These are phyloP conservation scores for Ailurus styani DNA, from an alignment of 2,113 vertebrate species.

Conservation along the genomic window DNA sequence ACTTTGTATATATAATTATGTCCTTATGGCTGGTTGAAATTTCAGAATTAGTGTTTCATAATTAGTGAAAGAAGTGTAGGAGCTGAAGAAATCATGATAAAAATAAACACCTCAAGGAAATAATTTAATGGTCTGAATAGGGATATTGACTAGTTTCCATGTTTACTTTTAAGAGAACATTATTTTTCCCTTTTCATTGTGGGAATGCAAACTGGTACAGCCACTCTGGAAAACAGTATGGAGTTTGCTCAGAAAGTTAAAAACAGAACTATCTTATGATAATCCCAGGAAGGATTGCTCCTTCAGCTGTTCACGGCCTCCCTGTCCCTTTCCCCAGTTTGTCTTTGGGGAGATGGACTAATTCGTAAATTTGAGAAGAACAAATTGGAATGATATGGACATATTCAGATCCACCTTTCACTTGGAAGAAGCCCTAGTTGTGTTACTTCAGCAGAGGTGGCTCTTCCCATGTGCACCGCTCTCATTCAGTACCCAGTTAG, in stretches of 20 bases:
- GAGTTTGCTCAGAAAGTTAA: neutral
- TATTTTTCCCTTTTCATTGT: neutral
- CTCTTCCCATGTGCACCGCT: neutral
- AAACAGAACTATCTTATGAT: neutral
- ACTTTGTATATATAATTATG: neutral
- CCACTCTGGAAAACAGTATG: neutral
- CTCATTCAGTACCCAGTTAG: neutral
- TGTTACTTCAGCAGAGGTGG: neutral
- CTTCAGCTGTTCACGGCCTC: neutral
- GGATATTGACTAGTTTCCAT: neutral
- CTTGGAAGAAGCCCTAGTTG: neutral
- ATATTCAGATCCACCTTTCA: neutral
- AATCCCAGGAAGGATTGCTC: neutral
- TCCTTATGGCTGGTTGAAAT: neutral
- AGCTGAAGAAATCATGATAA: neutral
- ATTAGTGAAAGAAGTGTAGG: neutral
- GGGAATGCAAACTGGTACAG: neutral
- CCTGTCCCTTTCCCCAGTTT: neutral
- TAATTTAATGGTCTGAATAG: neutral
- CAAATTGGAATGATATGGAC: neutral
- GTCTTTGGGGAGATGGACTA: neutral
- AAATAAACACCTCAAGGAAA: neutral
- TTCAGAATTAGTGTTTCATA: neutral
- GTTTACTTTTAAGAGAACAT: neutral
- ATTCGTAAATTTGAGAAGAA: neutral